Conservation (phyloP, 2,113 vertebrate species). For the Gymnorhina tibicen region DNA sequence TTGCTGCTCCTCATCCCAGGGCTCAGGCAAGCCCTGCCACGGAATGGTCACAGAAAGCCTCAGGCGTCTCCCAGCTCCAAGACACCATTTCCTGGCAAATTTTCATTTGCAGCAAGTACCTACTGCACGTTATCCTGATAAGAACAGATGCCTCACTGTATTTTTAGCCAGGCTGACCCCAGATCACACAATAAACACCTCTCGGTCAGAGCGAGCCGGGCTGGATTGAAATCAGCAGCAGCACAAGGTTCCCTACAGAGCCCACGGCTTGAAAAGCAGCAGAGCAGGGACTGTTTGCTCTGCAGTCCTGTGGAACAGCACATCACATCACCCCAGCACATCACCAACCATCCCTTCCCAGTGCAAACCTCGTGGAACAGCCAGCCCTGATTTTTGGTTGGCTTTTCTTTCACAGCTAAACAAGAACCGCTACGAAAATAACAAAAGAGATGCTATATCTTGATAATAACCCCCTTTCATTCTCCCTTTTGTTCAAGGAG, state of each 20-base stretch:
- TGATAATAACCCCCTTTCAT: neutral
- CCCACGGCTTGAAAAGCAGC: neutral
- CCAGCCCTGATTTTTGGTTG: neutral
- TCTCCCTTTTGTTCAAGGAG: neutral
- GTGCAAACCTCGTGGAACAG: neutral
- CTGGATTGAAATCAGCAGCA: neutral
- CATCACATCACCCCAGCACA: neutral
- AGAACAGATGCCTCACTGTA: neutral
- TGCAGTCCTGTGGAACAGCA: neutral
- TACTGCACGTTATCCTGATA: neutral
- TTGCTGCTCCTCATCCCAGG: neutral
- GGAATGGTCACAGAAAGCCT: neutral
- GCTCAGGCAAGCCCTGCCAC: neutral
- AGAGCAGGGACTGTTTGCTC: neutral
- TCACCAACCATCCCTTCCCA: neutral
- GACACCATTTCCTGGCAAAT: neutral
- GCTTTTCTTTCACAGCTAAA: neutral
- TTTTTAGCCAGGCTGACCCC: constrained; percentile 1
- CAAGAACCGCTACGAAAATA: neutral
- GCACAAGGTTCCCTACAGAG: neutral
- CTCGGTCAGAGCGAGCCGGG: neutral
- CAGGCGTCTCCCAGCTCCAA: neutral
- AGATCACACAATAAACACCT: neutral
- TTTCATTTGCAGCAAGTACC: neutral
- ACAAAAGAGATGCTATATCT: neutral